phyloP scores from a whole-genome alignment of 2,113 vertebrate species.

The Cololabis saira region DNA sequence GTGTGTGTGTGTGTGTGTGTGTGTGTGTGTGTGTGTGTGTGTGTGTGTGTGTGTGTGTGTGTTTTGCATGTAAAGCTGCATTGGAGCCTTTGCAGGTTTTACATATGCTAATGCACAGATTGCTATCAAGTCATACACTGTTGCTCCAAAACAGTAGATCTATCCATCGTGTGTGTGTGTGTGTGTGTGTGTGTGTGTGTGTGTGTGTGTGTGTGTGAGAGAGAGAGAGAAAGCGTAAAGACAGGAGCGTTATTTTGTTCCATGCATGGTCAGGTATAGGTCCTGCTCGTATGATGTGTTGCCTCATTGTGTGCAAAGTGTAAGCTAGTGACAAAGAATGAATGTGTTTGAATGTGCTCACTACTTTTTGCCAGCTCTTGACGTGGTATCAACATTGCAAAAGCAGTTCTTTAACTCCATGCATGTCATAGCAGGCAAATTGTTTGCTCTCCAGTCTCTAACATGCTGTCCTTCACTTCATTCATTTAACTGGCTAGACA shows the following conservation, averaged over 20 bases:
- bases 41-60: background rate
- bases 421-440: conserved; percentile 15
- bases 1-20: conserved; percentile 10
- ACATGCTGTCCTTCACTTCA: background rate
- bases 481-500: no score
- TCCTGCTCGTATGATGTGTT: background rate
- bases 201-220: background rate
- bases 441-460: conserved; percentile 1
- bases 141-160: conserved; percentile 27
- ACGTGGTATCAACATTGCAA: background rate
- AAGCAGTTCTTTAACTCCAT: background rate
- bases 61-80: conserved; percentile 68
- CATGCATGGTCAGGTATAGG: background rate
- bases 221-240: background rate
- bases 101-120: conserved; percentile 66
- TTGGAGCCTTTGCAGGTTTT: conserved; percentile 53
- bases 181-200: background rate
- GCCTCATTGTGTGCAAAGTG: background rate
- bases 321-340: conserved; percentile 7
- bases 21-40: background rate
- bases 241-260: background rate
- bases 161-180: conserved; percentile 17
- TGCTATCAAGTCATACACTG: conserved; percentile 43
- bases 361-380: background rate
- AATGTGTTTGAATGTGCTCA: background rate